Percentiles rank a stretch among this genome's conserved stretches.
phyloP scores from a whole-genome alignment of 2,888 invertebrate genomes.

The Idaea dimidiata region DNA sequence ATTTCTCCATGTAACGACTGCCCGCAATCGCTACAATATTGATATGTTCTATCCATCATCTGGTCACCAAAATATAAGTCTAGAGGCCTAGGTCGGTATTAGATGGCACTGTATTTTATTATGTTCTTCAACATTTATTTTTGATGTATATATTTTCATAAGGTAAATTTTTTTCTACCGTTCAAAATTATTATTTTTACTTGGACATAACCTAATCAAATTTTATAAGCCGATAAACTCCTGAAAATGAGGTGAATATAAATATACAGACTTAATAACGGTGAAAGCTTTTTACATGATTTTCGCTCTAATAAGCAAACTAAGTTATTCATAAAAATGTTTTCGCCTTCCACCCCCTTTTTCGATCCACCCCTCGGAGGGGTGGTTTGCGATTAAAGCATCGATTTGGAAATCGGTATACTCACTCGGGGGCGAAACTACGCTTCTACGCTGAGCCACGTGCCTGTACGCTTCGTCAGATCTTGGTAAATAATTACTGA shows the following conservation, averaged over 20 bases:
- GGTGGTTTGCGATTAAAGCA: neutral
- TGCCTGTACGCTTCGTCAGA: neutral
- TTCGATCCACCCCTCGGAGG: no score
- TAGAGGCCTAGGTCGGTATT: no score
- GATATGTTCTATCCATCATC: no score
- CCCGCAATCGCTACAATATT: no score
- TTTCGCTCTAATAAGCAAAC: neutral
- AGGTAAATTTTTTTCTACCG: no score
- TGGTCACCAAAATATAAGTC: no score
- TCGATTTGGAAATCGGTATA: conserved; percentile 1
- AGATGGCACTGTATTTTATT: no score
- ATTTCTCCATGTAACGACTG: no score
- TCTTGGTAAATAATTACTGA: neutral
- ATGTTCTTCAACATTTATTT: no score
- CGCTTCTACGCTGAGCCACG: neutral
- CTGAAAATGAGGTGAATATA: neutral
- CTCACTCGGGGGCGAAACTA: neutral
- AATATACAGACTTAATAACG: neutral
- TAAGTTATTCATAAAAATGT: conserved; percentile 1
- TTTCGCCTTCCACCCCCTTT: neutral
- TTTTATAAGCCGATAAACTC: neutral
- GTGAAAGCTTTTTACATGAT: neutral
- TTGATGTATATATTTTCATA: no score
- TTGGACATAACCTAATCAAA: no score
- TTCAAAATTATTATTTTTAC: no score